Evolutionary conservation across 2,113 vertebrate genomes (phyloP).

Genomic region (Elaphurus davidianus): DNA sequence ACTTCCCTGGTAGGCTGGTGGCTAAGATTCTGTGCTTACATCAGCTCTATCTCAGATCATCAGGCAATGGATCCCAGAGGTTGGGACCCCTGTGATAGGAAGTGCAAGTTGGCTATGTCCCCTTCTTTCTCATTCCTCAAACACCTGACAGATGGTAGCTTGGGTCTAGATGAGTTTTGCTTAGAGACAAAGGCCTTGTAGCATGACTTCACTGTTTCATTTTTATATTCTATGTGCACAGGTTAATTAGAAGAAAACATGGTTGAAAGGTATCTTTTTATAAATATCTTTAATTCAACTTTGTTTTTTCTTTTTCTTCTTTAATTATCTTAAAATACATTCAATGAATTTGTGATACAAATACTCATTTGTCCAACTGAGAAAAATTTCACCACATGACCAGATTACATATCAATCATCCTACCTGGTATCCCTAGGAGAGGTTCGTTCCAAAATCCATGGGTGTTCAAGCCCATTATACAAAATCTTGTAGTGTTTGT

Average conservation of each 20-base stretch:
- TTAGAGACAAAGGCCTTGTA: background rate
- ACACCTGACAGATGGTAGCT: background rate
- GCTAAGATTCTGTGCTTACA: background rate
- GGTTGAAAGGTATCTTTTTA: background rate
- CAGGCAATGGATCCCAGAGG: background rate
- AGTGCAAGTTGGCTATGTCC: no score
- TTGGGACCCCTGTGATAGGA: background rate
- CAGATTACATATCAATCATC: constrained; percentile 5
- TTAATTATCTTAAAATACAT: background rate
- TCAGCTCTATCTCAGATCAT: background rate
- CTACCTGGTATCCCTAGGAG: background rate
- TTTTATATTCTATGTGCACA: background rate
- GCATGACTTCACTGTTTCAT: background rate
- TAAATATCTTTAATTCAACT: background rate
- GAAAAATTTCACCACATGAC: constrained; percentile 17
- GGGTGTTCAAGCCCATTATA: background rate
- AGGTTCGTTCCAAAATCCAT: background rate
- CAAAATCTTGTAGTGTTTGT: background rate
- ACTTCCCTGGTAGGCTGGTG: background rate
- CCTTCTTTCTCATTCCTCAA: background rate
- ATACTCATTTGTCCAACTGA: constrained; percentile 26
- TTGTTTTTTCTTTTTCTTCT: background rate
- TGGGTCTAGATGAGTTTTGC: background rate
- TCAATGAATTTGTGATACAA: background rate
- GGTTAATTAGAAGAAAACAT: background rate